A percentile compares a stretch with the other conserved stretches of the same genome.
Conservation (phyloP, 1,140 invertebrate genomes). For the Limonius californicus region DNA sequence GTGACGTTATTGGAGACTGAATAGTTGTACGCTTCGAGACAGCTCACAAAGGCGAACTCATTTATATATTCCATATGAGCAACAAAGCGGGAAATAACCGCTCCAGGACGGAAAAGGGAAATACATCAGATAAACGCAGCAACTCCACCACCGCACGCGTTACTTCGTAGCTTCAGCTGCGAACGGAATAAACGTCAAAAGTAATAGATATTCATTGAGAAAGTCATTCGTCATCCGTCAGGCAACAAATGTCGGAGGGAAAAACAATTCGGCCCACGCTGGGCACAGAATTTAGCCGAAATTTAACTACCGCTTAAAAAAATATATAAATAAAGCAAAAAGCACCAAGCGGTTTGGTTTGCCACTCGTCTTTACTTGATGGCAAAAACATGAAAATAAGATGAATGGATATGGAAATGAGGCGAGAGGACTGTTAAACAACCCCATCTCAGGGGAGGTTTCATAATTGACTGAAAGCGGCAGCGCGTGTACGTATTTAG, state of each 20-base stretch:
- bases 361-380: conserved; percentile 10
- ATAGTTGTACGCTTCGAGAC: not conserved
- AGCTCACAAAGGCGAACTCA: not conserved
- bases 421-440: conserved; percentile 7
- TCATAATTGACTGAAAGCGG: conserved; percentile 14
- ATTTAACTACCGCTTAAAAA: not conserved
- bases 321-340: conserved; percentile 8
- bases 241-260: not conserved
- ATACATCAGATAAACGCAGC: not conserved
- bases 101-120: conserved; percentile 1
- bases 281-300: too few species aligned
- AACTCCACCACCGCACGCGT: not conserved
- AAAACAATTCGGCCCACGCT: not conserved
- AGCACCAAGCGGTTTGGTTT: not conserved
- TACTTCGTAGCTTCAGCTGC: not conserved
- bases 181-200: conserved; percentile 2
- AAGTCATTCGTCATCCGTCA: conserved; percentile 5
- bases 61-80: conserved; percentile 9
- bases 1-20: not conserved
- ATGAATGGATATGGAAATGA: conserved; percentile 15
- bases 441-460: conserved; percentile 5
- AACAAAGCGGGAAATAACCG: conserved; percentile 3
- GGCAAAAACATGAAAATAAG: conserved; percentile 11
- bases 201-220: not conserved
- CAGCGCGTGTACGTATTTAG: conserved; percentile 14